Base-by-base conservation (phyloP, 2,113 vertebrate species). In the Chitala chitala region DNA sequence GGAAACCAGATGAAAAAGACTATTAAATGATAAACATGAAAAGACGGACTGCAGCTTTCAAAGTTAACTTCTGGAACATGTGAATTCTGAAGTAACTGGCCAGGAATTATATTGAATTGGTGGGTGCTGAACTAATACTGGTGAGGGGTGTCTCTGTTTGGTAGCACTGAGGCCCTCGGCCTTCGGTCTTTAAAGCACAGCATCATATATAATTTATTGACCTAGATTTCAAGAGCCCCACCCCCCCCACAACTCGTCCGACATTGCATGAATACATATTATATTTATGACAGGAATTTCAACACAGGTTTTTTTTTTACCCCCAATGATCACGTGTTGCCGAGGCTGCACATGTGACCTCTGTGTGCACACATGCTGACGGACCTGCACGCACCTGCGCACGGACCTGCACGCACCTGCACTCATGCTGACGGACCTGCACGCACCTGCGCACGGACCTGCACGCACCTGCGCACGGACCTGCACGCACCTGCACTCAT, bases 141-240 rank as follows among this genome's bases (percentile, higher is more conserved):
- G 73, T 10, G 70, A 75, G 54, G 80, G 82, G 79, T 51, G 46
- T 24, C 58, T 66, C 61, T 74, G 71, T 74, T 78, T 76, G 31
- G 68, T 79, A 72, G 66, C 75, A 72, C n/a, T n/a, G n/a, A n/a
- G n/a, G n/a, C n/a, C n/a, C 66, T 73, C 76, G 42, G 56, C 22
- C 12, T 58, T 72, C 74, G 64, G 61, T 72, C 59, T 74, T 71
- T 72, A 38, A 36, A 71, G 78, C 69, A 80, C 71, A 29, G 1
- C 31, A 20, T 77, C 66, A 80, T 79, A 48, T 74, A 81, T 79
- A 75, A 55, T 84, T 78, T 79, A 79, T 71, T 79, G 78, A 82
- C 80, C 79, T 75, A 81, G 40, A 78, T 81, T 77, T 70, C 13
- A n/a, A 53, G 5, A n/a, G 2, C 40, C 64, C 58, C 51, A 38